Evolutionary conservation across 2,888 invertebrate genomes (phyloP).

Genomic region (Hedychridium roseum): DNA sequence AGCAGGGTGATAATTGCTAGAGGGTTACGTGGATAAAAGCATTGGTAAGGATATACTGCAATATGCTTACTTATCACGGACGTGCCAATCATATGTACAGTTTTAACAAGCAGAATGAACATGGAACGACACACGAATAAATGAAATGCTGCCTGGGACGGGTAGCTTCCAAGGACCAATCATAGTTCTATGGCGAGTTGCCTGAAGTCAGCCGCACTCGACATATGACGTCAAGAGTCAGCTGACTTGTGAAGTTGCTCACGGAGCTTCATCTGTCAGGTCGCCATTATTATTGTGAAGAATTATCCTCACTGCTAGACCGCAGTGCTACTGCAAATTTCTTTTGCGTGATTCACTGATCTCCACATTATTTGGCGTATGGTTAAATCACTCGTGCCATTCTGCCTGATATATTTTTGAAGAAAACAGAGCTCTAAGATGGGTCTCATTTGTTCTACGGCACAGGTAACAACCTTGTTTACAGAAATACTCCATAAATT

Average conservation of each 20-base stretch:
- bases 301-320: no score
- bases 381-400: no score
- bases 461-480: constrained; percentile 46
- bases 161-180: constrained; percentile 15
- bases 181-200: constrained; percentile 8
- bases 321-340: no score
- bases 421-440: constrained; percentile 28
- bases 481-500: not conserved
- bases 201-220: constrained; percentile 7
- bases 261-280: constrained; percentile 16
- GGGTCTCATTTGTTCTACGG: constrained; percentile 57
- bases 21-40: no score
- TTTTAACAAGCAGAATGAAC: no score
- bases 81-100: no score
- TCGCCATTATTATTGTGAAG: constrained; percentile 33
- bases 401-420: no score
- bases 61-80: constrained; percentile 23
- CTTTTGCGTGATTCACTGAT: no score
- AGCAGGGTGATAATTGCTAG: no score
- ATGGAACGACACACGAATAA: constrained; percentile 4
- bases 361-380: no score
- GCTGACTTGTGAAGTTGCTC: constrained; percentile 35
- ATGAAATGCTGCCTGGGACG: constrained; percentile 5
- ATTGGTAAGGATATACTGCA: constrained; percentile 2
- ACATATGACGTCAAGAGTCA: constrained; percentile 29